These are phyloP conservation scores for Rhipidura dahli DNA, from an alignment of 2,113 vertebrate species.

Conservation along the genomic window DNA sequence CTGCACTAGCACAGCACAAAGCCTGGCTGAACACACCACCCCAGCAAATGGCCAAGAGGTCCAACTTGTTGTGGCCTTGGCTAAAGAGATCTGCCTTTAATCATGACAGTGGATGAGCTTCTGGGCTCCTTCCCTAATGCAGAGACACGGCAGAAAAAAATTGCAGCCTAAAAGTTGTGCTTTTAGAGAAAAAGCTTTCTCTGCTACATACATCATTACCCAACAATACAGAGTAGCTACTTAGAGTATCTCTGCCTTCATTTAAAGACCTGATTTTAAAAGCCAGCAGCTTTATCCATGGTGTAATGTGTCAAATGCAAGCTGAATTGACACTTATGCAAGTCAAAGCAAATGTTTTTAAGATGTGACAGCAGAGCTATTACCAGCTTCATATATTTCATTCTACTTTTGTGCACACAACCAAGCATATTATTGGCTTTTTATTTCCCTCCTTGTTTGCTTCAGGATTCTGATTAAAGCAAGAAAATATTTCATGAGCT, in stretches of 20 bases:
- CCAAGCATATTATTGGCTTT: slow-evolving; percentile 62
- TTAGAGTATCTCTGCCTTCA: background rate
- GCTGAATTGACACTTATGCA: slow-evolving; percentile 64
- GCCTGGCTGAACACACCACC: background rate
- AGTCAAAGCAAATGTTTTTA: slow-evolving; percentile 68
- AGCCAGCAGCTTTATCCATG: slow-evolving; percentile 28
- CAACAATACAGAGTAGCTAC: slow-evolving; percentile 39
- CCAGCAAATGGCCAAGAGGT: background rate
- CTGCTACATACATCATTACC: slow-evolving; percentile 46
- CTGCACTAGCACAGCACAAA: background rate
- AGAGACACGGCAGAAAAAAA: background rate
- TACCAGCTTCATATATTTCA: slow-evolving; percentile 67
- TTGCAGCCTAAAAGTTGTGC: background rate
- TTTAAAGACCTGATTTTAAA: slow-evolving; percentile 49
- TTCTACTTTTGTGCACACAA: slow-evolving; percentile 55
- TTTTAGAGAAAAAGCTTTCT: slow-evolving; percentile 40
- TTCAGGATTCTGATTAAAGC: slow-evolving; percentile 63
- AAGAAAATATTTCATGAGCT: slow-evolving; percentile 53
- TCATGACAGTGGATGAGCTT: background rate
- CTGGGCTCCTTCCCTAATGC: background rate
- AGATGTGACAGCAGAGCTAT: slow-evolving; percentile 63
- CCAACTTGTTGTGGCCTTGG: background rate
- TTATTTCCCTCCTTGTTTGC: slow-evolving; percentile 60
- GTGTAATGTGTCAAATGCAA: slow-evolving; percentile 45
- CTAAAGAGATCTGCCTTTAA: background rate